phyloP scores from a whole-genome alignment of 2,113 vertebrate species.

The Melanocharis versteri region DNA sequence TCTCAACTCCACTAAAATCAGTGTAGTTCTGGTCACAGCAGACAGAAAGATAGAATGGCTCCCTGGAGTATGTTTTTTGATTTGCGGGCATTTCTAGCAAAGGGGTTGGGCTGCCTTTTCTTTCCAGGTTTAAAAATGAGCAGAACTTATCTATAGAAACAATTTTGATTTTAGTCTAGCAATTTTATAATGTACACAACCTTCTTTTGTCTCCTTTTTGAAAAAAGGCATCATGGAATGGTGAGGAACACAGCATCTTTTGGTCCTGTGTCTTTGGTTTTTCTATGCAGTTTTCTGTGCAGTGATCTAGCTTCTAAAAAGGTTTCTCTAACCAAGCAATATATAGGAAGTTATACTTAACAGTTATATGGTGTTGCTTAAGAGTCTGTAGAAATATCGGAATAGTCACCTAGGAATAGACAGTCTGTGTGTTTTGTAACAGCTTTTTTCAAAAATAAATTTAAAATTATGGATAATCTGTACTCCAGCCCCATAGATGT shows the following conservation, averaged over 20 bases:
- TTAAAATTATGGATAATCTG: neutral
- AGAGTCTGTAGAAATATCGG: neutral
- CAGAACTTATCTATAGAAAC: neutral
- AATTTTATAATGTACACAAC: neutral
- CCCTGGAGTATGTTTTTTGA: neutral
- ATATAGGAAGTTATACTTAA: neutral
- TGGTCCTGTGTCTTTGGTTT: neutral
- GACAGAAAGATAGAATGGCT: neutral
- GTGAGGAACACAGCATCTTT: neutral
- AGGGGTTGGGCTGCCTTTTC: neutral
- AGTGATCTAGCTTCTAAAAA: neutral
- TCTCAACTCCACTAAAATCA: neutral
- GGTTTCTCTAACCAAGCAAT: neutral
- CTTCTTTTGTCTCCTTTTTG: neutral
- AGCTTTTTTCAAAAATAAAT: neutral
- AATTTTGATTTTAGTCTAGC: neutral
- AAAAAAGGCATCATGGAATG: neutral
- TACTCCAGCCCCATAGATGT: neutral
- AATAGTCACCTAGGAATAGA: neutral
- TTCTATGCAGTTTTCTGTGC: neutral
- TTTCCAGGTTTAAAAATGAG: neutral
- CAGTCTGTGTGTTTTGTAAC: neutral
- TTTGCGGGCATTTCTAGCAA: neutral
- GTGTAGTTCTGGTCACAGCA: neutral
- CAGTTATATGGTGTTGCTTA: neutral